These are phyloP conservation scores for Epistrophe eligans DNA, from an alignment of 2,888 invertebrate genomes.

Conservation along the genomic window DNA sequence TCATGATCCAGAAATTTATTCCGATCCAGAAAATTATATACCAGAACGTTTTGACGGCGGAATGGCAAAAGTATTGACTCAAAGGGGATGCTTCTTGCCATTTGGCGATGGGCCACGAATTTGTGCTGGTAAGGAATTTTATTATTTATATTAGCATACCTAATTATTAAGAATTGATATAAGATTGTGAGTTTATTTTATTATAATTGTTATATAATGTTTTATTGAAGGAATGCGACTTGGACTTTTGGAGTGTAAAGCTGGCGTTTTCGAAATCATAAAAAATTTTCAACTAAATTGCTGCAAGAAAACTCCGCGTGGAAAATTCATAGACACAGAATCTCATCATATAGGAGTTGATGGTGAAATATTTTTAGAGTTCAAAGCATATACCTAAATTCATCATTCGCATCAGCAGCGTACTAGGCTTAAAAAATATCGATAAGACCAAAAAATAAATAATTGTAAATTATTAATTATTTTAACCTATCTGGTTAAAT, in stretches of 20 bases:
- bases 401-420: too few relatives aligned
- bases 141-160: too few relatives aligned
- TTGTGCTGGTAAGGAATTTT: slow-evolving; percentile 79
- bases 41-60: slow-evolving; percentile 81
- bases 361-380: slow-evolving; percentile 79
- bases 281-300: slow-evolving; percentile 76
- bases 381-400: slow-evolving; percentile 34
- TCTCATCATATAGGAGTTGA: slow-evolving; percentile 78
- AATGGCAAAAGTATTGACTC: slow-evolving; percentile 77
- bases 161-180: too few relatives aligned
- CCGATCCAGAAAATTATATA: slow-evolving; percentile 78
- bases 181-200: background rate
- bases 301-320: slow-evolving; percentile 47
- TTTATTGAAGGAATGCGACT: slow-evolving; percentile 77
- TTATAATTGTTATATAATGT: background rate
- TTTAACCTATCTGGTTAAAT: too few relatives aligned
- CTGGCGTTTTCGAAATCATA: slow-evolving; percentile 78
- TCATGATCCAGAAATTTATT: slow-evolving; percentile 79
- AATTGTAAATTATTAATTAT: too few relatives aligned
- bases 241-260: slow-evolving; percentile 78
- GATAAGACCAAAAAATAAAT: too few relatives aligned
- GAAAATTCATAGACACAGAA: slow-evolving; percentile 66
- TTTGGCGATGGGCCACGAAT: slow-evolving; percentile 82
- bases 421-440: too few relatives aligned
- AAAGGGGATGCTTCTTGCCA: slow-evolving; percentile 79